Conservation (phyloP, 2,797 vertebrate genomes). For the Iguana delicatissima region DNA sequence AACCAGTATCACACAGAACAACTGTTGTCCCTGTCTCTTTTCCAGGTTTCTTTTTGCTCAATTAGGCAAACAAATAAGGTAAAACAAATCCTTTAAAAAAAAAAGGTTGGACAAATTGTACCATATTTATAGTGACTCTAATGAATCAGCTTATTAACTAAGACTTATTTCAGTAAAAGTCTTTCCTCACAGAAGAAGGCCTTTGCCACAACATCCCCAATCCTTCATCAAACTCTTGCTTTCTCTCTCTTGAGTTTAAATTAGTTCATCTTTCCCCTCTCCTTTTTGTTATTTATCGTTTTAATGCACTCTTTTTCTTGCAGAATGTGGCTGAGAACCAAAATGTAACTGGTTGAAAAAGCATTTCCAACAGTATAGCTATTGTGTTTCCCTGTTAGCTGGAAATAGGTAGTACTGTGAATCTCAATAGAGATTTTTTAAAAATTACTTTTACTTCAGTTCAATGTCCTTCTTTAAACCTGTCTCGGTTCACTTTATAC, state of each 20-base stretch:
- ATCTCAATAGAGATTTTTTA: conserved; percentile 30
- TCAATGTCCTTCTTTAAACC: not conserved
- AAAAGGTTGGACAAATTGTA: not conserved
- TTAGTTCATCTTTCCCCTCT: not conserved
- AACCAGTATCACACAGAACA: too few species aligned
- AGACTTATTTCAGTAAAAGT: not conserved
- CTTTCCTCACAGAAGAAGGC: not conserved
- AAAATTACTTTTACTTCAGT: conserved; percentile 25
- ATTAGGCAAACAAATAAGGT: not conserved
- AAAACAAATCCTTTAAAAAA: not conserved
- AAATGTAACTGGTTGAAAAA: conserved; percentile 24
- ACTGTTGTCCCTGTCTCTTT: too few species aligned
- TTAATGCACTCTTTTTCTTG: not conserved
- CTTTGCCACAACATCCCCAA: not conserved
- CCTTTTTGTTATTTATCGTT: not conserved
- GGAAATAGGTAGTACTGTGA: conserved; percentile 35
- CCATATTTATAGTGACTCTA: not conserved
- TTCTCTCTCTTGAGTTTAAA: not conserved
- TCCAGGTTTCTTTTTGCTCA: too few species aligned
- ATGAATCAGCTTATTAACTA: not conserved
- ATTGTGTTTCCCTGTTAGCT: conserved; percentile 29
- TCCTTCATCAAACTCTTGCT: not conserved
- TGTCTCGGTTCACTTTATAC: conserved; percentile 23
- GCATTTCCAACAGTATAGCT: not conserved
- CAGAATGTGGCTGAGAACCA: conserved; percentile 21